These are phyloP conservation scores for Drosophila pruinosa DNA, from an alignment of 1,140 invertebrate species.

Conservation along the genomic window DNA sequence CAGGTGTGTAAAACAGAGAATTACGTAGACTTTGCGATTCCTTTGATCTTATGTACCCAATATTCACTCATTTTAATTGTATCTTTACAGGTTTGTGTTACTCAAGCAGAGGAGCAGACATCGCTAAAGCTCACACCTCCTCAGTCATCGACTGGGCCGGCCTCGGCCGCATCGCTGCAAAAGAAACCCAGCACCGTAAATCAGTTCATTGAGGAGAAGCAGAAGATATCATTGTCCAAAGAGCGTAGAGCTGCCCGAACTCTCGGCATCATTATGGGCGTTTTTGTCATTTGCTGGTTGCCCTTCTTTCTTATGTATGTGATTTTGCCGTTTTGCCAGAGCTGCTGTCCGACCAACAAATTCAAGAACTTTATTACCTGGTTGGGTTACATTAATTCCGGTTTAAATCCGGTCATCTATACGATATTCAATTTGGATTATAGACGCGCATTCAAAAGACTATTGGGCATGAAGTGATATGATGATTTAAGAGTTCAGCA, in stretches of 20 bases:
- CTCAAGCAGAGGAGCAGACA: slow-evolving; percentile 66
- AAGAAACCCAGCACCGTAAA: slow-evolving; percentile 86
- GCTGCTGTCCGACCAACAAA: slow-evolving; percentile 90
- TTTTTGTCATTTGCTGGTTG: slow-evolving; percentile 98
- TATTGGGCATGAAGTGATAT: slow-evolving; percentile 87
- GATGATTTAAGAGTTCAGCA: not conserved
- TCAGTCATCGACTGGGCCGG: not conserved
- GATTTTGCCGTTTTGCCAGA: slow-evolving; percentile 92
- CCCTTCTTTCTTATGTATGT: slow-evolving; percentile 98
- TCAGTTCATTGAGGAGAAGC: slow-evolving; percentile 96
- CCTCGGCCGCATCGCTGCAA: slow-evolving; percentile 44
- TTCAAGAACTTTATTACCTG: slow-evolving; percentile 96
- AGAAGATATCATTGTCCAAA: slow-evolving; percentile 95
- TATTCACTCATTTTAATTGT: not conserved
- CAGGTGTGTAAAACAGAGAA: too few species aligned
- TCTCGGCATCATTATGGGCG: slow-evolving; percentile 96
- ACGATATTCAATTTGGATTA: slow-evolving; percentile 99
- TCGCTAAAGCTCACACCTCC: slow-evolving; percentile 69
- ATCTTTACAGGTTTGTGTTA: slow-evolving; percentile 53
- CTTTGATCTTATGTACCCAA: too few species aligned
- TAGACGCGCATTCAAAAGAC: slow-evolving; percentile 94
- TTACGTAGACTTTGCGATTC: too few species aligned
- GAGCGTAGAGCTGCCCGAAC: slow-evolving; percentile 96
- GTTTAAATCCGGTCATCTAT: slow-evolving; percentile 98
- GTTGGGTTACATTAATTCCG: slow-evolving; percentile 98